Conservation (phyloP, 2,113 vertebrate genomes). For the Fukomys damarensis region DNA sequence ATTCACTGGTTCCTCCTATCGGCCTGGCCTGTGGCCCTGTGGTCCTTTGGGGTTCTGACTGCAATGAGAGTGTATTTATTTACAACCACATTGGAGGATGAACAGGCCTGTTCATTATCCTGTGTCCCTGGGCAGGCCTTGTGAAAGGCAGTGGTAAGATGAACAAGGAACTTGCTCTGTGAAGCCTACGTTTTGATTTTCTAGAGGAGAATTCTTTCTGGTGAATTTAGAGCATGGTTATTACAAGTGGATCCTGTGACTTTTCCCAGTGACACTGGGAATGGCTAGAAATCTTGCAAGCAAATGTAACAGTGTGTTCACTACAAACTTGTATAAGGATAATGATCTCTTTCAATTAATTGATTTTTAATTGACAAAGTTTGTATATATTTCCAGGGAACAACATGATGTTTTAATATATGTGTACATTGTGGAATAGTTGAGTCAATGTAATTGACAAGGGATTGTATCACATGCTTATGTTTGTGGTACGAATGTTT, state of each 20-base stretch:
- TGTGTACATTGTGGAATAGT: not conserved
- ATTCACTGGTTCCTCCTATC: rapidly evolving
- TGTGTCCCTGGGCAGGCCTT: too few species aligned
- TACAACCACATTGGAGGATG: rapidly evolving
- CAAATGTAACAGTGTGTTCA: not conserved
- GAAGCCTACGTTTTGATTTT: not conserved
- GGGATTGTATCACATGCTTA: not conserved
- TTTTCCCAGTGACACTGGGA: not conserved
- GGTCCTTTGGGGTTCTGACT: not conserved
- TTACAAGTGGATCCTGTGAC: not conserved
- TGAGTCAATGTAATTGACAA: not conserved
- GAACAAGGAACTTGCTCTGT: not conserved
- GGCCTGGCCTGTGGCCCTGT: not conserved
- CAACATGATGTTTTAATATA: not conserved
- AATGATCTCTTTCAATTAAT: not conserved
- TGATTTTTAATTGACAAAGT: not conserved
- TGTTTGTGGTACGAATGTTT: not conserved
- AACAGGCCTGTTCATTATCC: not conserved
- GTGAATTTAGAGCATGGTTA: not conserved
- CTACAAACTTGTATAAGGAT: not conserved
- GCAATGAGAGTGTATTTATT: not conserved
- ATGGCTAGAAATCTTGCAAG: not conserved
- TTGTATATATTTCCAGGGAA: not conserved
- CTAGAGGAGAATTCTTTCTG: not conserved
- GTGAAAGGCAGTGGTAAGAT: not conserved